A percentile compares a stretch with the other conserved stretches of the same genome.
Evolutionary conservation across 1,140 invertebrate species (phyloP).

Genomic region (Aphis gossypii): DNA sequence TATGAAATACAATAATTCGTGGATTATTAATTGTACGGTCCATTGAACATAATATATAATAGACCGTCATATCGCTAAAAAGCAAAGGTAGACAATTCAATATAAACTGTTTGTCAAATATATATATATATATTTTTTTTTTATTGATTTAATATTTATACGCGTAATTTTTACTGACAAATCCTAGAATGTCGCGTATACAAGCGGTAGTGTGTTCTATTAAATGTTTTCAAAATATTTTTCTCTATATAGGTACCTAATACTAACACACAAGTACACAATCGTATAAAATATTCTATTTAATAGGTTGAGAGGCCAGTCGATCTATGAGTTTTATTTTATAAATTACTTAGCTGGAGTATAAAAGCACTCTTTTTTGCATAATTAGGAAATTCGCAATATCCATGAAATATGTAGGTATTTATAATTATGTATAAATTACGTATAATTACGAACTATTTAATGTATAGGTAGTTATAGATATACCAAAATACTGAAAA

Average conservation of each 20-base stretch:
- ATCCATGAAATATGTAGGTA: background rate
- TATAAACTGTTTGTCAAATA: background rate
- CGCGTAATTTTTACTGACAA: background rate
- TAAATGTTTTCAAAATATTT: background rate
- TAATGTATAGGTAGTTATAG: background rate
- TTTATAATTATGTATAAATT: background rate
- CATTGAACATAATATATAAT: background rate
- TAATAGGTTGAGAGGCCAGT: background rate
- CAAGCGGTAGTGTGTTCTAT: background rate
- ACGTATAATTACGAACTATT: no score
- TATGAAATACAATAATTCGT: constrained; percentile 9
- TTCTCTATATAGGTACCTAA: background rate
- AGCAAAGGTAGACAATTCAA: background rate
- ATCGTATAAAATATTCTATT: background rate
- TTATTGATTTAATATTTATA: background rate
- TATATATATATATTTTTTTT: background rate
- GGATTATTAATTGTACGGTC: background rate
- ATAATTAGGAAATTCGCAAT: no score
- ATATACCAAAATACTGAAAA: background rate
- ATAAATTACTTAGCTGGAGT: background rate
- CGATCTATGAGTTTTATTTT: background rate
- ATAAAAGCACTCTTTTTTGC: background rate
- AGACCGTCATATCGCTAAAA: background rate
- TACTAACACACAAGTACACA: background rate
- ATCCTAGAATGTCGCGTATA: background rate